Conservation (phyloP, 2,888 invertebrate genomes). For the Eulithis prunata region DNA sequence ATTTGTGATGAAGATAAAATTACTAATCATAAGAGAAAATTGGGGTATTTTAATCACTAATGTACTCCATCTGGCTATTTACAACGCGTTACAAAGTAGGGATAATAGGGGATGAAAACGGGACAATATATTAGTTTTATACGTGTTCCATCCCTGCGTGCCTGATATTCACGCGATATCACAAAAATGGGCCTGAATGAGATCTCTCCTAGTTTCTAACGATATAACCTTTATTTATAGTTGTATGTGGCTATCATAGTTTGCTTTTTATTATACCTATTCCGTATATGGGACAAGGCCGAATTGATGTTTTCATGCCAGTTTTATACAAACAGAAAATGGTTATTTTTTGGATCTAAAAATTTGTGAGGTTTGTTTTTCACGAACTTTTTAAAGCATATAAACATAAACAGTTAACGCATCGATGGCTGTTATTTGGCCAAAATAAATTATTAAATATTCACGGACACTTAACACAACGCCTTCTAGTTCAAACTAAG, state of each 20-base stretch:
- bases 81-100: slow-evolving; percentile 36
- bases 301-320: slow-evolving; percentile 36
- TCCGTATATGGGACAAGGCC: slow-evolving; percentile 26
- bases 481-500: too few relatives aligned
- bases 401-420: too few relatives aligned
- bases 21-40: too few relatives aligned
- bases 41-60: neutral
- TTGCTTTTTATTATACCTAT: slow-evolving; percentile 37
- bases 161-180: slow-evolving; percentile 58
- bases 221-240: slow-evolving; percentile 55
- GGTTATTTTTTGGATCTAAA: neutral
- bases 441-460: too few relatives aligned
- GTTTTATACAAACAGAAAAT: slow-evolving; percentile 6
- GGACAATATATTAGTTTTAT: slow-evolving; percentile 69
- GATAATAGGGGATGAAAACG: slow-evolving; percentile 59
- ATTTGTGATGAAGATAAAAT: too few relatives aligned
- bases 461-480: too few relatives aligned
- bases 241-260: slow-evolving; percentile 47
- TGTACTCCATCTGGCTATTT: neutral
- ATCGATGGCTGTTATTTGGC: too few relatives aligned
- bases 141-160: slow-evolving; percentile 53
- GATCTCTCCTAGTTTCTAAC: slow-evolving; percentile 56
- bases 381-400: too few relatives aligned
- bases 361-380: neutral
- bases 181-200: slow-evolving; percentile 53